phyloP scores from a whole-genome alignment of 2,888 invertebrate genomes.

The Villa cingulata region DNA sequence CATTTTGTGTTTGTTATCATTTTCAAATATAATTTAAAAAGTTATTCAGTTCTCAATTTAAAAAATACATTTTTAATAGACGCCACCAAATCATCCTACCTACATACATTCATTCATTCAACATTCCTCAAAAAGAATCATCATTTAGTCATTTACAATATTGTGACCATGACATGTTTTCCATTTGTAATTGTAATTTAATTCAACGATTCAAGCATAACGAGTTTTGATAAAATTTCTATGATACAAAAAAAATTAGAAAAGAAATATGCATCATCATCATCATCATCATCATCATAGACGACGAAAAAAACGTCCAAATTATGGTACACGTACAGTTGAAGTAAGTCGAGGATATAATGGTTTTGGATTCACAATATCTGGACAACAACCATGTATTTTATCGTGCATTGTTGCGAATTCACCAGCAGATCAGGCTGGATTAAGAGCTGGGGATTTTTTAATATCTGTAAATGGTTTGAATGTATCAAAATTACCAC shows the following conservation, averaged over 20 bases:
- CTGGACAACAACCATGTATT: slow-evolving; percentile 91
- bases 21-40: too few species aligned
- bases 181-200: too few species aligned
- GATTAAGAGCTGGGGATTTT: slow-evolving; percentile 83
- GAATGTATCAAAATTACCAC: slow-evolving; percentile 81
- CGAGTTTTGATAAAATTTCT: too few species aligned
- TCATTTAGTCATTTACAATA: too few species aligned
- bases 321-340: slow-evolving; percentile 46
- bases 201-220: too few species aligned
- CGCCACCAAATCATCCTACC: too few species aligned
- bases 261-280: not conserved
- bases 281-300: slow-evolving; percentile 31
- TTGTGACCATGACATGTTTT: too few species aligned
- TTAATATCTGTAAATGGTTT: slow-evolving; percentile 82
- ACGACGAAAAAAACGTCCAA: slow-evolving; percentile 48
- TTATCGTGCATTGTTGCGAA: slow-evolving; percentile 83
- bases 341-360: slow-evolving; percentile 74
- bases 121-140: not conserved
- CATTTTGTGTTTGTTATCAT: too few species aligned
- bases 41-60: too few species aligned
- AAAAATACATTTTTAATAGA: too few species aligned
- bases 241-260: not conserved
- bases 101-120: too few species aligned
- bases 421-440: slow-evolving; percentile 82
- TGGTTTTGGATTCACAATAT: slow-evolving; percentile 96